phyloP scores from a whole-genome alignment of 2,113 vertebrate species.

The Todiramphus chloris region DNA sequence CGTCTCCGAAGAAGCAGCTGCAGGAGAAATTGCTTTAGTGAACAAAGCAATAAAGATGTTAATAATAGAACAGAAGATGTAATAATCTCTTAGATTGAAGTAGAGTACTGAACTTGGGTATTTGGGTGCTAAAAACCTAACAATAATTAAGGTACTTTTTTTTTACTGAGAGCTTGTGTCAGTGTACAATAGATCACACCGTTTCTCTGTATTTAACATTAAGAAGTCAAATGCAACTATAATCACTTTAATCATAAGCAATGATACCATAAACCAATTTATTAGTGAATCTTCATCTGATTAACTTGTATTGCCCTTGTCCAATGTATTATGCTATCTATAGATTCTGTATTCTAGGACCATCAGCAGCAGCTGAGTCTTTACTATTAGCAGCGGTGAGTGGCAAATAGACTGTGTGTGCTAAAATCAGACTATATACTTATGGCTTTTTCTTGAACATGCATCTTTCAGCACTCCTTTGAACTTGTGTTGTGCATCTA shows the following conservation, averaged over 20 bases:
- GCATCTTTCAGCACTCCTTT: background rate
- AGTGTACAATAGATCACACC: background rate
- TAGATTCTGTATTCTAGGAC: background rate
- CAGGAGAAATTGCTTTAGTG: background rate
- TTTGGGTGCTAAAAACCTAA: background rate
- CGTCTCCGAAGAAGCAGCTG: background rate
- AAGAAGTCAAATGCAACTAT: background rate
- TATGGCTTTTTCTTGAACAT: background rate
- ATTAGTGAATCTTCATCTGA: background rate
- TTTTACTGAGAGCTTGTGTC: background rate
- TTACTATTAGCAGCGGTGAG: background rate
- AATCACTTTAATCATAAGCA: background rate
- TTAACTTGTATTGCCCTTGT: background rate
- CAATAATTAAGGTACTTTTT: background rate
- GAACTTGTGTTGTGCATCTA: background rate
- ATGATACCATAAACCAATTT: background rate
- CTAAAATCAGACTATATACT: background rate
- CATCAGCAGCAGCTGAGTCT: background rate
- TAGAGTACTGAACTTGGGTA: background rate
- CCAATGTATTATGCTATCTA: background rate
- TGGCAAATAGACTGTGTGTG: background rate
- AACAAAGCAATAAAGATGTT: background rate
- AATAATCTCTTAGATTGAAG: background rate
- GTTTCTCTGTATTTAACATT: background rate
- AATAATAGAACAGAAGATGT: background rate